phyloP scores from a whole-genome alignment of 2,888 invertebrate species.

The Drosophila nigritarsus region DNA sequence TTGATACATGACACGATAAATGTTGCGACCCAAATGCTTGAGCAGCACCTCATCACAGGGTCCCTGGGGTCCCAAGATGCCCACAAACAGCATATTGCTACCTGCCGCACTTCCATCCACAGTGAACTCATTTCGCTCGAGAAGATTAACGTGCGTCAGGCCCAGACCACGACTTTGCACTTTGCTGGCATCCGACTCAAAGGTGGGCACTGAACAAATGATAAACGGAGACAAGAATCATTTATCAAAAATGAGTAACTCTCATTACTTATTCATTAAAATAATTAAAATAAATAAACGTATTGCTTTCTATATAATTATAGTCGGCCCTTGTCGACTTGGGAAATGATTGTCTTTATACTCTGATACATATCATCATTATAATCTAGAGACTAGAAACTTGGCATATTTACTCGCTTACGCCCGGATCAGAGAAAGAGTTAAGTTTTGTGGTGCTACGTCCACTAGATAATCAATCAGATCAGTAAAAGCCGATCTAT shows the following conservation, averaged over 20 bases:
- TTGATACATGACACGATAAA: conserved; percentile 95
- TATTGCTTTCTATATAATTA: background rate
- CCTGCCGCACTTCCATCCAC: conserved; percentile 86
- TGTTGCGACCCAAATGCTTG: conserved; percentile 95
- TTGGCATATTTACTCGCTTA: background rate
- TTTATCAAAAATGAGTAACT: background rate
- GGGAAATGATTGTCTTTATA: background rate
- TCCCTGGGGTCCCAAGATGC: conserved; percentile 97
- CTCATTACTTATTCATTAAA: background rate
- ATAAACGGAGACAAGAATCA: background rate
- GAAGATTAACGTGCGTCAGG: conserved; percentile 74
- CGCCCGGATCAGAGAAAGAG: too few relatives aligned
- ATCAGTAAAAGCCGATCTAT: too few relatives aligned
- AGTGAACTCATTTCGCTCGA: conserved; percentile 83
- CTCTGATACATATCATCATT: background rate
- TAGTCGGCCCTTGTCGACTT: background rate
- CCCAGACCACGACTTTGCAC: conserved; percentile 81
- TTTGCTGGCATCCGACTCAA: conserved; percentile 81
- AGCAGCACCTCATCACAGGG: conserved; percentile 98
- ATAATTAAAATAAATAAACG: background rate
- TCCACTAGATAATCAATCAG: too few relatives aligned
- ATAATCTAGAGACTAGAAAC: background rate
- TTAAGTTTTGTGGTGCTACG: too few relatives aligned
- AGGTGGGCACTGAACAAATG: conserved; percentile 63
- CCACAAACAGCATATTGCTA: conserved; percentile 96